Percentiles rank a stretch among this genome's conserved stretches.
phyloP scores from a whole-genome alignment of 2,113 vertebrate genomes.

The Hirundichthys speculiger region DNA sequence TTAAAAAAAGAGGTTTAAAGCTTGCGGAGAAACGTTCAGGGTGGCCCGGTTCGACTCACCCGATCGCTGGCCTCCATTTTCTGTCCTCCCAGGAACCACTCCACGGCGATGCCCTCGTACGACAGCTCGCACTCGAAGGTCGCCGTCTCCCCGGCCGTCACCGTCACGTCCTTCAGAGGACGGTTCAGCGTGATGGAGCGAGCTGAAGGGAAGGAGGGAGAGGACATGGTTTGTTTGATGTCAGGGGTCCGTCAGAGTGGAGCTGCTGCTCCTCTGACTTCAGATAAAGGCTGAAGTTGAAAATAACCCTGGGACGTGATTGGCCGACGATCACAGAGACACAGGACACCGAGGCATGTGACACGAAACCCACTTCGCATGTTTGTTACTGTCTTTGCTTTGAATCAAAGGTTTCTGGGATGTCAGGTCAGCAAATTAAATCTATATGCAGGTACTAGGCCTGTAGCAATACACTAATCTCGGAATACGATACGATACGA shows the following conservation, averaged over 20 bases:
- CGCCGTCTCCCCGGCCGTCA: conserved; percentile 94
- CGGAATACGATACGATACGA: too few species aligned
- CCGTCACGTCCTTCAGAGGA: conserved; percentile 93
- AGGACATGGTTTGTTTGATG: conserved; percentile 67
- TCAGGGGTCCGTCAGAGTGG: conserved; percentile 46
- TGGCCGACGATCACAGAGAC: conserved; percentile 65
- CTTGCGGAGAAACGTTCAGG: not conserved
- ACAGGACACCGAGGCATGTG: too few species aligned
- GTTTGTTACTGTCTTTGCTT: too few species aligned
- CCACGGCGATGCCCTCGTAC: conserved; percentile 92
- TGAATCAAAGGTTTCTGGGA: too few species aligned
- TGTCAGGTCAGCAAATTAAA: too few species aligned
- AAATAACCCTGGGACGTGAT: conserved; percentile 84
- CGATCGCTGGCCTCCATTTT: conserved; percentile 91
- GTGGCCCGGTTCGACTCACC: conserved; percentile 75
- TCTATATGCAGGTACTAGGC: too few species aligned
- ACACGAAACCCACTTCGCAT: too few species aligned
- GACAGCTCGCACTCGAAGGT: conserved; percentile 97
- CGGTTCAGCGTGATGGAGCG: conserved; percentile 88
- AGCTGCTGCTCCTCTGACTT: conserved; percentile 67
- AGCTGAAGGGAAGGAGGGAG: conserved; percentile 81
- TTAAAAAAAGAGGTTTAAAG: too few species aligned
- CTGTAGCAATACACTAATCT: too few species aligned
- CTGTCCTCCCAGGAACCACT: conserved; percentile 91
- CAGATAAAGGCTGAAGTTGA: conserved; percentile 85